Percentiles rank a stretch among this genome's conserved stretches.
phyloP scores from a whole-genome alignment of 2,797 vertebrate genomes.

The Neosilurus hyrtlii region DNA sequence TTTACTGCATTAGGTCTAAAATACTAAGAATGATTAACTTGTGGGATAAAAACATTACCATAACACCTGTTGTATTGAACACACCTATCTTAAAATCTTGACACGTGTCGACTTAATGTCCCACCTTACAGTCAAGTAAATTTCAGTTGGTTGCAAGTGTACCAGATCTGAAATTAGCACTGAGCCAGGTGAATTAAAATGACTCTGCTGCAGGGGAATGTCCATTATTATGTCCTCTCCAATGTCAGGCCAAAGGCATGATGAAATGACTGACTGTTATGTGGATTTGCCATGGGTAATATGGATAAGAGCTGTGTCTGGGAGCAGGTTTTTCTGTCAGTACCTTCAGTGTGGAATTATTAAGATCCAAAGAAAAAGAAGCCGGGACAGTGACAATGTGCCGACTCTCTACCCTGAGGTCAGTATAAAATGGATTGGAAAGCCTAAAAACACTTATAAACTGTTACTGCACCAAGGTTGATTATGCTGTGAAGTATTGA shows the following conservation, averaged over 20 bases:
- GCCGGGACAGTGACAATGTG: neutral
- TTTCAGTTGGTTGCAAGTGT: neutral
- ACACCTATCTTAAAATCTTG: neutral
- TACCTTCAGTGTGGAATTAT: slow-evolving; percentile 11
- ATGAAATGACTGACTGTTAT: neutral
- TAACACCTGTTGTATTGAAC: neutral
- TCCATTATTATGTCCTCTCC: neutral
- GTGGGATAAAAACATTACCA: neutral
- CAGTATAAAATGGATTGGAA: slow-evolving; percentile 5
- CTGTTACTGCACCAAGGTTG: neutral
- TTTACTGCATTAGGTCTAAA: neutral
- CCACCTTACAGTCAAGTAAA: neutral
- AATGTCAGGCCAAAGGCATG: neutral
- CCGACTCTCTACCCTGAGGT: neutral
- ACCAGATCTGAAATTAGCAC: neutral
- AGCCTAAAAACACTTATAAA: neutral
- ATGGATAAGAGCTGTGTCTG: neutral
- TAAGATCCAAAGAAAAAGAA: neutral
- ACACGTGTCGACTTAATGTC: neutral
- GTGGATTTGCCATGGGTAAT: neutral
- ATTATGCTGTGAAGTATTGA: neutral
- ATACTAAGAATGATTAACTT: neutral
- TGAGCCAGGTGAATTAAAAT: neutral
- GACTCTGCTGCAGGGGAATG: neutral
- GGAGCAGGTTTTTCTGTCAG: neutral